Evolutionary conservation across 2,888 invertebrate species (phyloP).

Genomic region (Rhamphomyia laevipes): DNA sequence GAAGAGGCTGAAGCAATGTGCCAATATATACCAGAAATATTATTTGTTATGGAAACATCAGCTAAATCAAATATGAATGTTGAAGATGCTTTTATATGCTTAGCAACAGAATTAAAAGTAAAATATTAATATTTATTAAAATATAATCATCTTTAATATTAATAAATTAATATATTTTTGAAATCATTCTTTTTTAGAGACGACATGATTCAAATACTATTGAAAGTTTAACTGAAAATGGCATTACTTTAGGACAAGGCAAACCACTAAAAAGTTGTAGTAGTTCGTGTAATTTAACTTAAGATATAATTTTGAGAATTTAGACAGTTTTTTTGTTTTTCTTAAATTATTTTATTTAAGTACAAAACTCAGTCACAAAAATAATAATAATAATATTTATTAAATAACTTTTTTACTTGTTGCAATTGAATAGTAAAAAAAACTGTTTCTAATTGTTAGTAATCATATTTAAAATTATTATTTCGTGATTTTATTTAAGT

Average conservation of each 20-base stretch:
- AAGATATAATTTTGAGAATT: slow-evolving; percentile 7
- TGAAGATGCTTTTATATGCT: slow-evolving; percentile 73
- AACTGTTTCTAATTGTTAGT: no score
- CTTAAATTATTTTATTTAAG: no score
- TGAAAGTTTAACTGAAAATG: slow-evolving; percentile 48
- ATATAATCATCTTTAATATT: no score
- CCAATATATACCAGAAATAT: slow-evolving; percentile 73
- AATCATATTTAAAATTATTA: no score
- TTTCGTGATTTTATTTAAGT: no score
- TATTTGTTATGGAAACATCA: slow-evolving; percentile 79
- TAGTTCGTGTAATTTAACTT: slow-evolving; percentile 43
- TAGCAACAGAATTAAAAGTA: slow-evolving; percentile 81
- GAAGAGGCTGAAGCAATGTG: slow-evolving; percentile 81
- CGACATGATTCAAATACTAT: slow-evolving; percentile 57
- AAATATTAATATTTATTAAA: slow-evolving; percentile 6
- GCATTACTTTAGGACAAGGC: slow-evolving; percentile 58
- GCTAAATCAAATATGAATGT: slow-evolving; percentile 87
- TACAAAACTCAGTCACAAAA: no score
- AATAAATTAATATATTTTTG: background rate
- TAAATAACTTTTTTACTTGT: no score
- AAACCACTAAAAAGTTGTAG: slow-evolving; percentile 53
- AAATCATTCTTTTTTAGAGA: slow-evolving; percentile 43
- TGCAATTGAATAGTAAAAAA: no score
- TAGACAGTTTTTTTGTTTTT: no score
- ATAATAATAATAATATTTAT: no score